Conservation (phyloP, 2,113 vertebrate genomes). For the Tonatia bakeri region DNA sequence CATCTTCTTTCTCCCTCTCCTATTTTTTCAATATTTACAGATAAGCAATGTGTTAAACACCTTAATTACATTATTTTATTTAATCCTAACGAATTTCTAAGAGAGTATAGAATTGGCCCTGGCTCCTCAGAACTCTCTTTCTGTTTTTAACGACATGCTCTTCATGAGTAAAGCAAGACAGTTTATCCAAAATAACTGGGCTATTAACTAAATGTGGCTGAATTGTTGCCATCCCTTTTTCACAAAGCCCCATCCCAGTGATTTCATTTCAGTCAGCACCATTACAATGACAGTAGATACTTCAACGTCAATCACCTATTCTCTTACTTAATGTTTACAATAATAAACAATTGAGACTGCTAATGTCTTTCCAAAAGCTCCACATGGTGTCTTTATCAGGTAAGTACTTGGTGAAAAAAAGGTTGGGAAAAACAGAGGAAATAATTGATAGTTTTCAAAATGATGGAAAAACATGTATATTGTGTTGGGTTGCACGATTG, state of each 20-base stretch:
- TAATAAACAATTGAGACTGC: slow-evolving; percentile 5
- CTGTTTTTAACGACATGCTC: background rate
- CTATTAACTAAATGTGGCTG: background rate
- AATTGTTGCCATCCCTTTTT: background rate
- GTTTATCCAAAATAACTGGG: background rate
- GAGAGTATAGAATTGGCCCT: background rate
- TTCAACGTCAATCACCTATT: background rate
- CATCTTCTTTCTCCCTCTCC: too few relatives aligned
- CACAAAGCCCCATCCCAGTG: background rate
- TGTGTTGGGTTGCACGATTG: background rate
- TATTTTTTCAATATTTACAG: background rate
- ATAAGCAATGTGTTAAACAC: background rate
- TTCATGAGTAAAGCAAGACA: background rate
- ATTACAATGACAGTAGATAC: background rate
- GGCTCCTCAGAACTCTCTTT: background rate
- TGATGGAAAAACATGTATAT: slow-evolving; percentile 23
- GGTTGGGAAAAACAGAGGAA: background rate
- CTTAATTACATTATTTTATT: slow-evolving; percentile 29
- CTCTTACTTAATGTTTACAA: slow-evolving; percentile 48
- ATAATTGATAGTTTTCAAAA: slow-evolving; percentile 31
- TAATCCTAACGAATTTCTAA: slow-evolving; percentile 26
- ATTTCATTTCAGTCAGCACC: slow-evolving; percentile 1
- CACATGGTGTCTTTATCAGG: background rate
- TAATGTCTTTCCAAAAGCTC: slow-evolving; percentile 28
- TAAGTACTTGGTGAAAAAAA: slow-evolving; percentile 1